Evolutionary conservation across 2,888 invertebrate genomes (phyloP), one percentile per base, ranked within the genome.

Genomic region (Baccha elongata): DNA sequence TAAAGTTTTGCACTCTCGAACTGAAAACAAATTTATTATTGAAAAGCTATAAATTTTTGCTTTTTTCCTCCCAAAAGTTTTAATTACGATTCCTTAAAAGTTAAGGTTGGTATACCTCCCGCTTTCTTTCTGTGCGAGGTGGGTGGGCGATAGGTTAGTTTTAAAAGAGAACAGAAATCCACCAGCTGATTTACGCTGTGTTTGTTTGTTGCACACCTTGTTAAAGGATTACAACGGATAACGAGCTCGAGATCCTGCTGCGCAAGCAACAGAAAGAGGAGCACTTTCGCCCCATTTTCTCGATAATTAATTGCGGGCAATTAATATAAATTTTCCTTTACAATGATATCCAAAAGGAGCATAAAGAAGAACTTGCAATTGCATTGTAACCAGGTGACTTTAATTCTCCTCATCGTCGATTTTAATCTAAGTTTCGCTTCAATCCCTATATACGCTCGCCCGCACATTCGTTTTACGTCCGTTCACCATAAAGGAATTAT

Each of bases 301-400:
- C 74, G 74, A 80, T 80, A 80, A 80, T 80, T 80, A 80, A 80
- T 80, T 80, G 58, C 29, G 74, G 74, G 80, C 74, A 74, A 74
- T 80, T 80, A 74, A 80, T 74, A 80, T 80, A 80, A 80, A 74
- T 80, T 74, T 68, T 80, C 74, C 64, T 52, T 50, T 69, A 80
- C 64, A 69, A 60, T 58, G 74, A 74, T 35, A 64, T 74, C 29
- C 53, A 44, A 53, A 48, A 42, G 58, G 35, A 50, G 11, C 32
- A 23, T 35, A 5, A 40, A 10, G 32, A 10, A 40, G 26, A 32
- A 53, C 37, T 37, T 50, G 32, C 44, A 69, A 50, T 78, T 71
- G 71, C 71, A 71, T n/a, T 65, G 42, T 64, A 71, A 69, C 53
- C 48, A 64, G 35, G 17, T 48, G 62, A 67, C 68, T 73, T 64